Base-by-base conservation (phyloP, 2,797 vertebrate genomes). In the Enoplosus armatus region DNA sequence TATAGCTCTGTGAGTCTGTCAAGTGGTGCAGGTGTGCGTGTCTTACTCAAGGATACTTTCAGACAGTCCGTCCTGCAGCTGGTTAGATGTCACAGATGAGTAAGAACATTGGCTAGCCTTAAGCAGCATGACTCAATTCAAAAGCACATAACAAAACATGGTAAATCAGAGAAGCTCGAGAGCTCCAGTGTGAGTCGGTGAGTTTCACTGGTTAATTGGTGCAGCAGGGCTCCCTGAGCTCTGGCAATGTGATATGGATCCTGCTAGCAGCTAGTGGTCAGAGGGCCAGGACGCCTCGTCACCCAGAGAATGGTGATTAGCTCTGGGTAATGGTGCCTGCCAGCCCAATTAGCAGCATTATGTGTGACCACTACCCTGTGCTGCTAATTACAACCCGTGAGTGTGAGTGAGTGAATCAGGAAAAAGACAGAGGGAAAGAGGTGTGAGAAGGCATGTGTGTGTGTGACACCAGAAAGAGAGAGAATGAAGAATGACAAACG, bases 311-410 rank as follows among this genome's bases (percentile, higher is more conserved):
- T 83, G 84, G 88, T 89, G 93, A 93, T 94, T 94, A 93, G 90
- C 87, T 87, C 85, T 84, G 90, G 87, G 88, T 93, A 93, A 94
- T 93, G 90, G 90, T 64, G 90, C 93, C 88, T 92, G 93, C 88
- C 86, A 91, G 87, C 74, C 87, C 93, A 94, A 94, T 94, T 94
- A 93, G 91, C 78, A 41, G 86, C 82, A 89, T 93, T 92, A 93
- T 89, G 84, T 91, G 92, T 86, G 92, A 92, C 90, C 90, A 91
- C 86, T 88, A 90, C 85, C 87, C 91, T 84, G 82, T 85, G 83
- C 89, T 80, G 77, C 90, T 92, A 94, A 94, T 94, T 94, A 94
- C 84, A 90, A 84, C 69, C 83, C 55, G 33, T 45, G 79, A 53
- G 75, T 77, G 72, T 69, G 75, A 61, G 83, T 31, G 80, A 50